These are phyloP conservation scores for Keiferia lycopersicella DNA, from an alignment of 2,888 invertebrate species.

Conservation along the genomic window DNA sequence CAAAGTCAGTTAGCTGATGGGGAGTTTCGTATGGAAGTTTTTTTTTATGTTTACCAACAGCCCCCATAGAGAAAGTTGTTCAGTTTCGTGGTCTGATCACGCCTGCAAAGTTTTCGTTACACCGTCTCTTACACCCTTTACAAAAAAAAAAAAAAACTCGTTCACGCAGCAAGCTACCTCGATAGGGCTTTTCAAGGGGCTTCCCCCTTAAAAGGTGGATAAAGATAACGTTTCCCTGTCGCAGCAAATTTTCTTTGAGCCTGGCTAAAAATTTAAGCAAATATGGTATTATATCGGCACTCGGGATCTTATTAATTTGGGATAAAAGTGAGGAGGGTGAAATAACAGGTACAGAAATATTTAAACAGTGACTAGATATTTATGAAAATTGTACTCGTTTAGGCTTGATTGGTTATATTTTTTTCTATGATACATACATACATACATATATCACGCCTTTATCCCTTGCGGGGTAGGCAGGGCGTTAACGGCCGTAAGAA, in stretches of 20 bases:
- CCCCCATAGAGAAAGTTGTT: too few species aligned
- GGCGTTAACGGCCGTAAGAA: too few species aligned
- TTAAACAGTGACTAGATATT: too few species aligned
- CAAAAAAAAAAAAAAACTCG: background rate
- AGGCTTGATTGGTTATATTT: too few species aligned
- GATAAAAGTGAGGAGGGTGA: slow-evolving; percentile 44
- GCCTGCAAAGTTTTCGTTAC: background rate
- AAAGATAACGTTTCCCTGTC: slow-evolving; percentile 2
- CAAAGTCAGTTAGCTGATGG: too few species aligned
- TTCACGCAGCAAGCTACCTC: background rate
- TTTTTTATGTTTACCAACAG: too few species aligned
- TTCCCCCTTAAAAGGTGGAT: background rate
- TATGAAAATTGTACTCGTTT: too few species aligned
- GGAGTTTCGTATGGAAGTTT: too few species aligned
- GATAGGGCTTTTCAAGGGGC: background rate
- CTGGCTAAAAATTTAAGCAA: slow-evolving; percentile 35
- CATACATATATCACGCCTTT: too few species aligned
- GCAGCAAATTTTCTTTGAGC: background rate
- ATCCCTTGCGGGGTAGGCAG: too few species aligned
- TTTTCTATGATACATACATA: too few species aligned
- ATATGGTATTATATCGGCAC: slow-evolving; percentile 29
- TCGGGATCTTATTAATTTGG: slow-evolving; percentile 63
- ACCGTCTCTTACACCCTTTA: background rate
- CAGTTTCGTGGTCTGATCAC: too few species aligned
- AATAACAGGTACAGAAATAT: slow-evolving; percentile 56